Conservation (phyloP, 2,113 vertebrate genomes). For the Halcyon senegalensis region DNA sequence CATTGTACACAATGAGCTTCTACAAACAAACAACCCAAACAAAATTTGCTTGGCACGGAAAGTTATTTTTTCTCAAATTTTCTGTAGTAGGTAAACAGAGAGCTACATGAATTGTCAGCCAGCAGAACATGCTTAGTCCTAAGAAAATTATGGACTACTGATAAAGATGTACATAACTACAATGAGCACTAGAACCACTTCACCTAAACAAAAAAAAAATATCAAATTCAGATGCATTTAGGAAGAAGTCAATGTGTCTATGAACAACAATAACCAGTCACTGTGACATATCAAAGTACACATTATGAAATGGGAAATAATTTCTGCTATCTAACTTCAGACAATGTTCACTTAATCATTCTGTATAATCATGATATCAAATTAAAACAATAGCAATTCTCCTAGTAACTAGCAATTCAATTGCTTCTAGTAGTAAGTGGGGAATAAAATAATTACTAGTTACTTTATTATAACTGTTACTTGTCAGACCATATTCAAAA, state of each 20-base stretch:
- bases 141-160: not conserved
- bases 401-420: not conserved
- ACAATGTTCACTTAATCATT: not conserved
- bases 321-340: not conserved
- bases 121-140: not conserved
- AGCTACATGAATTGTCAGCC: not conserved
- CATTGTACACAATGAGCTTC: not conserved
- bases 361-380: not conserved
- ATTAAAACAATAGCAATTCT: not conserved
- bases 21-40: not conserved
- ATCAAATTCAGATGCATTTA: too few species aligned
- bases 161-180: not conserved
- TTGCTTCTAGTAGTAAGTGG: not conserved
- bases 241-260: not conserved
- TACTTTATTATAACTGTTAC: not conserved
- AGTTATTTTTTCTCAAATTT: not conserved
- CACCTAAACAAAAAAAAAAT: not conserved
- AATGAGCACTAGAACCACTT: not conserved
- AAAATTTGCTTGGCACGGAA: not conserved
- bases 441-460: not conserved
- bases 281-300: not conserved
- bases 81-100: not conserved
- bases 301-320: not conserved
- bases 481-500: not conserved
- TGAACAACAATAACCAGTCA: not conserved